phyloP scores from a whole-genome alignment of 1,140 invertebrate species.

The Apis dorsata region DNA sequence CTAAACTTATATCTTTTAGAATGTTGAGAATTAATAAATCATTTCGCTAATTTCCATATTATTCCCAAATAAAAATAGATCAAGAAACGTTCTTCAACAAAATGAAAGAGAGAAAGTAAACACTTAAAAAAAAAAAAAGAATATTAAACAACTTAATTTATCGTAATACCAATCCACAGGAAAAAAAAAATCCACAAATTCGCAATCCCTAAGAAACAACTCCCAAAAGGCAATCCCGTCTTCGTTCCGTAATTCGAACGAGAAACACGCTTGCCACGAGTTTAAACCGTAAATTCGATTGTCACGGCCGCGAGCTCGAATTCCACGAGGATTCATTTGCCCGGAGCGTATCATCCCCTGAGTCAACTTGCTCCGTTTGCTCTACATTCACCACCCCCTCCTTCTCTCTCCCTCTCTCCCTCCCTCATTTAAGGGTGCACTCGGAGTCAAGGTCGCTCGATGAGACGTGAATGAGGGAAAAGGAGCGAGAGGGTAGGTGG shows the following conservation, averaged over 20 bases:
- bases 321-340: conserved; percentile 41
- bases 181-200: too few relatives aligned
- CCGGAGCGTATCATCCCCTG: conserved; percentile 45
- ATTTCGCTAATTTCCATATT: too few relatives aligned
- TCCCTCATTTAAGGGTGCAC: conserved; percentile 71
- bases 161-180: too few relatives aligned
- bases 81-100: too few relatives aligned
- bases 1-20: too few relatives aligned
- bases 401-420: conserved; percentile 20
- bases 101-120: too few relatives aligned
- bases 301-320: background rate
- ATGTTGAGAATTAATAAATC: too few relatives aligned
- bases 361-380: conserved; percentile 54
- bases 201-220: too few relatives aligned
- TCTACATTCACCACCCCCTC: conserved; percentile 53
- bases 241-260: background rate
- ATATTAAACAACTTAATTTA: too few relatives aligned
- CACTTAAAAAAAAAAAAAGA: too few relatives aligned
- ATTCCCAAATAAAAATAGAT: too few relatives aligned
- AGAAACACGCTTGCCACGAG: background rate
- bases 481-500: conserved; percentile 32
- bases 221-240: background rate
- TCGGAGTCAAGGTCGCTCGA: conserved; percentile 67
- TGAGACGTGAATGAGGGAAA: conserved; percentile 71
- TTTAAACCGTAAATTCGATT: conserved; percentile 22